Base-by-base conservation (phyloP, 30 jellyfish, hydroid and myxozoan species). In the Catostylus mosaicus region DNA sequence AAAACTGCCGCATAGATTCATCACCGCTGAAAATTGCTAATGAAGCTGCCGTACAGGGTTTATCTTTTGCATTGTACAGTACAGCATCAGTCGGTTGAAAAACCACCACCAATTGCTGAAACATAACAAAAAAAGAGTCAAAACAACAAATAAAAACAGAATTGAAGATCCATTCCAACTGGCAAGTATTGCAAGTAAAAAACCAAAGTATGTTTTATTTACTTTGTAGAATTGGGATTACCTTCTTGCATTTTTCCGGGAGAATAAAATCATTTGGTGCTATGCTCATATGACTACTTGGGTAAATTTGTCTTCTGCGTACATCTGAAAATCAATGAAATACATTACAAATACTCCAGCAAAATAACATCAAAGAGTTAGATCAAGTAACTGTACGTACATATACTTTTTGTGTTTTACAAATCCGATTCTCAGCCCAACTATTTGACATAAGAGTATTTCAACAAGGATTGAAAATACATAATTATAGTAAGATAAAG, bases 231-330 rank as follows among this genome's bases (percentile, higher is more conserved):
- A 8, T 69, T 6, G 26, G 51, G 34, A 36, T 50, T 60, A 82
- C 96, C 72, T 77, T 67, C 6, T 95, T 43, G 73, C 85, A 64
- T 26, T 89, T 82, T 75, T 82, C 97, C 37, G 59, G 54, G 48
- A 89, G 74, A 40, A 81, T 77, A 33, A 89, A 89, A 27, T 89
- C 90, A 59, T 89, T 83, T 36, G 97, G 97, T 33, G 97, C 80
- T 19, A 89, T 75, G 71, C 84, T 84, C 1, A 89, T 80, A 43
- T 89, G 94, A 67, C 87, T 34, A 63, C 76, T 56, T 16, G 97
- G 97, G 63, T 89, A 89, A 16, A 74, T 46, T 32, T 69, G 37
- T 47, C 90, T 33, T 37, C 85, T 79, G 23, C 91, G 51, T 38
- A 81, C 84, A 64, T 89, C 97, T 89, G 51, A 20, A 59, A 32